Percentiles rank a stretch among this genome's conserved stretches.
These are phyloP conservation scores for Tholera decimalis DNA, from an alignment of 2,888 invertebrate genomes.

Conservation along the genomic window DNA sequence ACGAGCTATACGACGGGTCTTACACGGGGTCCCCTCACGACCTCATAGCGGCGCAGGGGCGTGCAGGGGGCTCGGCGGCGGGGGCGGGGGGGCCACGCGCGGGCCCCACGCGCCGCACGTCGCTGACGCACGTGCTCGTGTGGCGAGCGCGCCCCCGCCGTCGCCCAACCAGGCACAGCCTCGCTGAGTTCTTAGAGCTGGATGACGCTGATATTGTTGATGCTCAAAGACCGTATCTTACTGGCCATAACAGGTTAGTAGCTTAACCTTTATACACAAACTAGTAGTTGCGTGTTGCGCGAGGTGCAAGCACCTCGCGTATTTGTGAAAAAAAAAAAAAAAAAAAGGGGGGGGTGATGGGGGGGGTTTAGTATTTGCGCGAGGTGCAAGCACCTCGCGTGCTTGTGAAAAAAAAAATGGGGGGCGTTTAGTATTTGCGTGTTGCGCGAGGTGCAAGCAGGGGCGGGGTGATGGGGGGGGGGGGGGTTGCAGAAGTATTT, in stretches of 20 bases:
- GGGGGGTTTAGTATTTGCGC: too few relatives aligned
- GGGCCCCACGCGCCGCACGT: conserved; percentile 95
- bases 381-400: too few relatives aligned
- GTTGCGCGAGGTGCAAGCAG: too few relatives aligned
- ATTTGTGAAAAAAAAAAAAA: too few relatives aligned
- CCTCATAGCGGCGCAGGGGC: conserved; percentile 95
- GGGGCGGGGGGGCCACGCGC: conserved; percentile 93
- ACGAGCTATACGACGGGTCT: conserved; percentile 98
- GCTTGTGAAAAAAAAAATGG: too few relatives aligned
- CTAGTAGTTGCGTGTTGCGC: too few relatives aligned
- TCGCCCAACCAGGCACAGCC: conserved; percentile 92
- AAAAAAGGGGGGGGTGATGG: too few relatives aligned
- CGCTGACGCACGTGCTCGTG: conserved; percentile 95
- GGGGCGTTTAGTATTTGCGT: too few relatives aligned
- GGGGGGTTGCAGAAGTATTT: too few relatives aligned
- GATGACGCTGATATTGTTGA: conserved; percentile 95
- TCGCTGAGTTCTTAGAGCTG: conserved; percentile 97
- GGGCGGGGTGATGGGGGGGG: too few relatives aligned
- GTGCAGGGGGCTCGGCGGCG: conserved; percentile 85
- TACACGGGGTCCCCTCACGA: conserved; percentile 98
- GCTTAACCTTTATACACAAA: neutral
- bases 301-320: too few relatives aligned
- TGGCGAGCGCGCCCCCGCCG: conserved; percentile 95
- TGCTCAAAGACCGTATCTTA: conserved; percentile 96
- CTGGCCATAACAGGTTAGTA: conserved; percentile 95